Percentiles rank a stretch among this genome's conserved stretches.
Evolutionary conservation across 64 coral and sea anemone species (phyloP).

Genomic region (Porites australiensis): DNA sequence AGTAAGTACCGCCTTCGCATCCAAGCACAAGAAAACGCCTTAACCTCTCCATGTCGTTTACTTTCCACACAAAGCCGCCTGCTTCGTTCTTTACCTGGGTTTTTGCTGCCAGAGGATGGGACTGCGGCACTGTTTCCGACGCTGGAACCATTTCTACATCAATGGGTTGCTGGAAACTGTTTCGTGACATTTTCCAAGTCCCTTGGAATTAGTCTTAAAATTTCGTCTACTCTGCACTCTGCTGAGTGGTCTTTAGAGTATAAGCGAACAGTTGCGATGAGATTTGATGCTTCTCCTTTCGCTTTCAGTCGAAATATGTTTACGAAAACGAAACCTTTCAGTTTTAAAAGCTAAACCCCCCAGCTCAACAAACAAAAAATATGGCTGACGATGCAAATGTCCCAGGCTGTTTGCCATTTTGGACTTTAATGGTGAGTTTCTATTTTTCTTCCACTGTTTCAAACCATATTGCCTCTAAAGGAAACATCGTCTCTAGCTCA

Average conservation of each 20-base stretch:
- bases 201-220: not conserved
- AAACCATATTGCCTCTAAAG: no score
- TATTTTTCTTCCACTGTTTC: no score
- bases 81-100: constrained; percentile 77
- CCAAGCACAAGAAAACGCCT: constrained; percentile 88
- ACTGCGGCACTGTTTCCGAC: constrained; percentile 28
- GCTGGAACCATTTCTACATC: constrained; percentile 41
- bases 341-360: not conserved
- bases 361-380: no score
- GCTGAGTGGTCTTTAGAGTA: not conserved
- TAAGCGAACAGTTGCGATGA: not conserved
- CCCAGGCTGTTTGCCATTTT: no score
- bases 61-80: constrained; percentile 72
- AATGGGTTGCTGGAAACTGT: constrained; percentile 22
- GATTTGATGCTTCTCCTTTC: not conserved
- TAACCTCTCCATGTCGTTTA: constrained; percentile 82
- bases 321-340: not conserved
- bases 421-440: no score
- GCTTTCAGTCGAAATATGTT: not conserved
- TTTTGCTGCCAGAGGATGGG: constrained; percentile 24
- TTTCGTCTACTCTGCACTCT: no score
- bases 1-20: constrained; percentile 81
- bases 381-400: no score
- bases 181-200: constrained; percentile 23
- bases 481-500: no score